A percentile compares a stretch with the other conserved stretches of the same genome.
Evolutionary conservation across 2,888 invertebrate genomes (phyloP).

Genomic region (Digitonthophagus gazella): DNA sequence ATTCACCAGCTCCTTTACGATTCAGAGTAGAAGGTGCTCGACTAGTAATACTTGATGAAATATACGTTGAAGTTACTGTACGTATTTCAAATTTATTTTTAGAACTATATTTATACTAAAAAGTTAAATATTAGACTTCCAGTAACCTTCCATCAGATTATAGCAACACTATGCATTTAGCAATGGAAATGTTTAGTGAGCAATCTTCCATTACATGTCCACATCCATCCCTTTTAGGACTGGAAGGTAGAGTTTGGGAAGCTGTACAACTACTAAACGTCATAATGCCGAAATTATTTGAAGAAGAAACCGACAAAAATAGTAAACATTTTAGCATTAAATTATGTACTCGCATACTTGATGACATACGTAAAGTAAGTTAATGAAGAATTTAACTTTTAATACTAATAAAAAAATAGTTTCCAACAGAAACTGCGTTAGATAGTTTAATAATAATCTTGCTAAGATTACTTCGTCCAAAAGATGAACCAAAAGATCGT

Average conservation of each 20-base stretch:
- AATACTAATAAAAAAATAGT: neutral
- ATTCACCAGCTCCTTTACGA: neutral
- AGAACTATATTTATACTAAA: too few relatives aligned
- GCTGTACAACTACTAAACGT: neutral
- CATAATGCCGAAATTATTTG: neutral
- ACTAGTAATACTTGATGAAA: neutral
- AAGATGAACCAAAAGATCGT: neutral
- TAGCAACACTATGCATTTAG: neutral
- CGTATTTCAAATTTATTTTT: too few relatives aligned
- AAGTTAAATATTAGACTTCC: too few relatives aligned
- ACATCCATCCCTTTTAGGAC: neutral
- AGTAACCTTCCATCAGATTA: neutral
- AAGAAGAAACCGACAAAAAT: neutral
- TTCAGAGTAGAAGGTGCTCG: neutral
- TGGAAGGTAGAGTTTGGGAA: conserved; percentile 2
- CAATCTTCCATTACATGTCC: neutral
- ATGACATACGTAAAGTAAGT: neutral
- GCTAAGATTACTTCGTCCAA: neutral
- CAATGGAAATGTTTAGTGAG: neutral
- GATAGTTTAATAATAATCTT: neutral
- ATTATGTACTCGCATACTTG: neutral
- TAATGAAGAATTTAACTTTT: neutral
- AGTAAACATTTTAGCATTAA: neutral
- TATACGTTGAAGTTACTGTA: neutral
- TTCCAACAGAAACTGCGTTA: neutral